A percentile compares a stretch with the other conserved stretches of the same genome.
Conservation (phyloP, 2,797 vertebrate species). For the Tadarida brasiliensis region DNA sequence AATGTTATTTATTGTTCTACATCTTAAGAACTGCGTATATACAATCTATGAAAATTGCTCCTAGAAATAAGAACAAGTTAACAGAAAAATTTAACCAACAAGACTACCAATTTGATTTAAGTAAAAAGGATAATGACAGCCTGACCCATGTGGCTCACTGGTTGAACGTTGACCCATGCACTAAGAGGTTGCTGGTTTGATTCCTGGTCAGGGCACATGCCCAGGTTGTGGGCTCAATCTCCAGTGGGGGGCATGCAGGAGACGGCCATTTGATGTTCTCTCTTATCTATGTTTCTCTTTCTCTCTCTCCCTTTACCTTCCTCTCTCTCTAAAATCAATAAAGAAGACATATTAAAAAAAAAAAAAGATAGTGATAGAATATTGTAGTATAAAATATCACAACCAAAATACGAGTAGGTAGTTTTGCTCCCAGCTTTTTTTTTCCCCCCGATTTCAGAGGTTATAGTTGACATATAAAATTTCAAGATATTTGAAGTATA, state of each 20-base stretch:
- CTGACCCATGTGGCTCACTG: too few species aligned
- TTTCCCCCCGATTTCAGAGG: not conserved
- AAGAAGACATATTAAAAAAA: too few species aligned
- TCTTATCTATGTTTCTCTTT: too few species aligned
- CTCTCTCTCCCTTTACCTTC: too few species aligned
- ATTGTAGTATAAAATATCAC: not conserved
- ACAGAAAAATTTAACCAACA: constrained; percentile 25
- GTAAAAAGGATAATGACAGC: not conserved
- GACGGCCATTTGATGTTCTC: too few species aligned
- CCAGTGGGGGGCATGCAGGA: too few species aligned
- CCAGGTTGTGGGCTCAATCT: too few species aligned
- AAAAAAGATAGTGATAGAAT: not conserved
- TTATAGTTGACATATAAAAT: not conserved
- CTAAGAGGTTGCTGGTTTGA: too few species aligned
- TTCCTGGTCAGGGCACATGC: too few species aligned
- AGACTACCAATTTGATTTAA: not conserved
- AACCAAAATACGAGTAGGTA: not conserved
- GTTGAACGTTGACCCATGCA: too few species aligned
- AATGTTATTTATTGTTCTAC: not conserved
- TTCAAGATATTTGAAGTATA: not conserved
- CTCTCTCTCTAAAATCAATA: too few species aligned
- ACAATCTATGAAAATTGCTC: not conserved
- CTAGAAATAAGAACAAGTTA: constrained; percentile 21
- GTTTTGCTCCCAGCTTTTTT: not conserved
- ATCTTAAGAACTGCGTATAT: not conserved